Base-by-base conservation (phyloP, 2,888 invertebrate genomes). In the Augochlorella aurata region DNA sequence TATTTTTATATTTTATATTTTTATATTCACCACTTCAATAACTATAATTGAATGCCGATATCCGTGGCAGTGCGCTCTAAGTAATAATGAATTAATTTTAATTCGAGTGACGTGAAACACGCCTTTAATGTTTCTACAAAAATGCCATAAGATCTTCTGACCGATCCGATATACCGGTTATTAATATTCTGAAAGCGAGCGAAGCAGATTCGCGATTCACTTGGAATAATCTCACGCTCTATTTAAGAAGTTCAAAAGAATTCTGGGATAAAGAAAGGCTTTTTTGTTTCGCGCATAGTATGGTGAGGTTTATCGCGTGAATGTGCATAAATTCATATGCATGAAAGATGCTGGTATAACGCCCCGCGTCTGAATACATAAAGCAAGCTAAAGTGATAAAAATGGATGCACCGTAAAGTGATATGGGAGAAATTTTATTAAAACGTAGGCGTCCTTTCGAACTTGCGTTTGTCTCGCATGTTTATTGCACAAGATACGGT, bases 261-360 rank as follows among this genome's bases (percentile, higher is more conserved):
- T 21, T 29, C 21, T 21, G n/a, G 29, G 69, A 75, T 54, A 47
- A 21, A 49, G 7, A 45, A 14, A 18, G 7, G 24, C 10, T 45
- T 45, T 38, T 44, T 21, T 3, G 16, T 58, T 69, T 74, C 16
- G 63, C 10, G 47, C 29, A 24, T 24, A 29, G 10, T 29, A 29
- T n/a, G n/a, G 47, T 45, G 47, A n/a, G 65, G 65, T 72, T 72
- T 72, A 47, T 65, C 50, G 65, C 65, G 66, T 24, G 72, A 66
- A 72, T 73, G 73, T 29, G 52, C 47, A 66, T 47, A 52, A 73
- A 54, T 29, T 21, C 45, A 66, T 73, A 66, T 66, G 65, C 47
- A 73, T 72, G 38, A 77, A 77, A 54, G 54, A 77, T 70, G 71
- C 50, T 71, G 24, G n/a, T 18, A 29, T 45, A 76, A 29, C 63